Evolutionary conservation across 2,797 vertebrate genomes (phyloP), one percentile per base, ranked within the genome.

Genomic region (Sebastiscus tertius): DNA sequence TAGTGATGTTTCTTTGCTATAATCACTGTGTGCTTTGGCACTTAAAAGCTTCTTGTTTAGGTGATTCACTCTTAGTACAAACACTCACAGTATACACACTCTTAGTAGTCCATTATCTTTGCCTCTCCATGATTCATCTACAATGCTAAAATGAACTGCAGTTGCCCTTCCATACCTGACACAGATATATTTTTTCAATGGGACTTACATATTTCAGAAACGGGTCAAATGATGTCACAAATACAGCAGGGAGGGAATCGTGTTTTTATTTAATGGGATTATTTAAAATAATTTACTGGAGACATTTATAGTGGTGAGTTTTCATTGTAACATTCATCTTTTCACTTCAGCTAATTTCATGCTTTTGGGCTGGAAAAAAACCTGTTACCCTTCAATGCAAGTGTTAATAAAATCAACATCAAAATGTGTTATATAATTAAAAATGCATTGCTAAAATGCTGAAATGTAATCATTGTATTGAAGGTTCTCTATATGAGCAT

Each of bases 1-100:
- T 62, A 16, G 8, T 11, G 2, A 20, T 66, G 55, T 61, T 61
- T 58, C 20, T 34, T 56, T 49, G 13, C 61, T 55, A 18, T 59
- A 77, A 80, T 56, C 26, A 69, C 18, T 56, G 9, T 61, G 55
- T 58, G 56, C 65, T 75, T 56, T 80, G 65, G 76, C 77, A 75
- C 77, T 80, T 75, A 63, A 86, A 87, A 88, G 82, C 69, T 65
- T 74, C 79, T 81, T 88, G 69, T 62, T 88, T 26, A 58, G 59
- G 68, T 34, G 61, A 83, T 68, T 76, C 59, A 66, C 72, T 75
- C 66, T 79, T 83, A 89, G 84, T 14, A 39, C 39, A 39, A 39
- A 39, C 39, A 39, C 39, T 39, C 39, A 39, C 36, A 39, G 39
- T 39, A 39, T 39, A 39, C 39, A 39, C 54, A 66, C 72, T 75